Percentiles rank a stretch among this genome's conserved stretches.
Evolutionary conservation across 1,140 invertebrate genomes (phyloP).

Genomic region (Scaptodrosophila lebanonensis): DNA sequence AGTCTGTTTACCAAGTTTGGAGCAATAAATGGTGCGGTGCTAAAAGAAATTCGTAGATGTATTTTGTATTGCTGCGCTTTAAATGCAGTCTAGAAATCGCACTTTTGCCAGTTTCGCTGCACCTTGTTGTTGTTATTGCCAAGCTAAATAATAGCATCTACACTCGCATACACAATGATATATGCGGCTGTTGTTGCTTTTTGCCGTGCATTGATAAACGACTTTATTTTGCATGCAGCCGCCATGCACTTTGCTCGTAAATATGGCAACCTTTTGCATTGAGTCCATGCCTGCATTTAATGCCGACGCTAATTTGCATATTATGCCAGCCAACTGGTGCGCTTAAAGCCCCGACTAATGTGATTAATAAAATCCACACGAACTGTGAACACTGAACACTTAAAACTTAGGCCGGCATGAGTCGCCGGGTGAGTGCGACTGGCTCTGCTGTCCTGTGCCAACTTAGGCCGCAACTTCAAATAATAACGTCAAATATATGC

Average conservation of each 20-base stretch:
- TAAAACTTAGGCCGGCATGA: constrained; percentile 18
- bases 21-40: too few relatives aligned
- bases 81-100: too few relatives aligned
- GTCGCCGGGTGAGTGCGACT: constrained; percentile 1
- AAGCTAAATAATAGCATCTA: too few relatives aligned
- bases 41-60: too few relatives aligned
- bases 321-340: constrained; percentile 31
- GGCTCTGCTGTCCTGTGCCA: constrained; percentile 28
- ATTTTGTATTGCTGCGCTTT: too few relatives aligned
- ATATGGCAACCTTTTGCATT: constrained; percentile 14
- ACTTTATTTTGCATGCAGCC: too few relatives aligned
- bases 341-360: constrained; percentile 46
- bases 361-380: constrained; percentile 64
- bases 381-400: too few relatives aligned
- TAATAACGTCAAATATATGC: constrained; percentile 60
- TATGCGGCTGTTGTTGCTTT: neutral
- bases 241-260: constrained; percentile 20
- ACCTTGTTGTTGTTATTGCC: too few relatives aligned
- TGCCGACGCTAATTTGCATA: constrained; percentile 48
- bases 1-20: too few relatives aligned
- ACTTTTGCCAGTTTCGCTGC: too few relatives aligned
- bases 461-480: constrained; percentile 38
- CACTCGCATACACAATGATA: too few relatives aligned
- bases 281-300: constrained; percentile 55
- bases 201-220: neutral